Percentiles rank a stretch among this genome's conserved stretches.
Conservation (phyloP, 2,797 vertebrate species). For the Ataeniobius toweri region DNA sequence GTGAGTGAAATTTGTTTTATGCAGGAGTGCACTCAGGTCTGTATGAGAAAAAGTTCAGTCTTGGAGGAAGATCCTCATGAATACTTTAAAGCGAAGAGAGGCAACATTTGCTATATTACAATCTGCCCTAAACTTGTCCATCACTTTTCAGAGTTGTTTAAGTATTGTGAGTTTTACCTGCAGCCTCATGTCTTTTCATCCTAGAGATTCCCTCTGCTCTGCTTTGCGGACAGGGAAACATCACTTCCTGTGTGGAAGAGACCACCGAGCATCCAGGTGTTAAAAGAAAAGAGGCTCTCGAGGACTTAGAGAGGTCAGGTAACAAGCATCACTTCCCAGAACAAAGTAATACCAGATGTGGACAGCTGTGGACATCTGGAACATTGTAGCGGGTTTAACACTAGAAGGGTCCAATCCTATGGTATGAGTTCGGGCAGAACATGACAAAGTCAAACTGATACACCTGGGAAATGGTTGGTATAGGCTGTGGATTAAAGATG, state of each 20-base stretch:
- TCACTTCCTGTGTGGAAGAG: slow-evolving; percentile 56
- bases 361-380: slow-evolving; percentile 32
- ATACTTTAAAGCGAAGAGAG: slow-evolving; percentile 63
- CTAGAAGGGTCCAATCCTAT: background rate
- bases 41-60: slow-evolving; percentile 48
- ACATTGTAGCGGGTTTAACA: background rate
- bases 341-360: slow-evolving; percentile 33
- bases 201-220: slow-evolving; percentile 44
- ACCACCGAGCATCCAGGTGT: slow-evolving; percentile 51
- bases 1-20: slow-evolving; percentile 36
- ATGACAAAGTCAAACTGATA: slow-evolving; percentile 7
- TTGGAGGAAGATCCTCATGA: slow-evolving; percentile 62
- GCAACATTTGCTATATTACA: slow-evolving; percentile 43
- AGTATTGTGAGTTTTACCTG: slow-evolving; percentile 45
- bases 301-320: slow-evolving; percentile 52
- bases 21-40: slow-evolving; percentile 30
- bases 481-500: background rate
- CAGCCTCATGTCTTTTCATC: slow-evolving; percentile 38
- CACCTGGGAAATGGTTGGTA: background rate
- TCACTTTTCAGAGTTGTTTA: slow-evolving; percentile 60
- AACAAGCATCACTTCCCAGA: slow-evolving; percentile 40
- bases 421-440: slow-evolving; percentile 5
- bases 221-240: slow-evolving; percentile 55
- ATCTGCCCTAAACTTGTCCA: slow-evolving; percentile 42
- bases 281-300: slow-evolving; percentile 38